Evolutionary conservation across 2,888 invertebrate genomes (phyloP).

Genomic region (Bombylius discolor): DNA sequence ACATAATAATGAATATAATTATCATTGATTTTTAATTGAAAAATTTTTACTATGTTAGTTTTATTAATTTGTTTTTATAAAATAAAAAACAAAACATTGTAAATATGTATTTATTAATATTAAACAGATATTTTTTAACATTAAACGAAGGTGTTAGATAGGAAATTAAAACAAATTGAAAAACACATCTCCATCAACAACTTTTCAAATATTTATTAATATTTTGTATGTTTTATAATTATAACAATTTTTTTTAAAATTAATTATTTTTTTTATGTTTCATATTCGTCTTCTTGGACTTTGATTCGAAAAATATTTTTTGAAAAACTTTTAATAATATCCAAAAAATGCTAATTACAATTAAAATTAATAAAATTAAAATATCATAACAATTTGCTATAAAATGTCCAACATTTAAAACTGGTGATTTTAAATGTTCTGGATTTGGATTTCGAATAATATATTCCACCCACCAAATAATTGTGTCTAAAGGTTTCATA

Average conservation of each 20-base stretch:
- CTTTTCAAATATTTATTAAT: too few species aligned
- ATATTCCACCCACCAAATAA: conserved; percentile 49
- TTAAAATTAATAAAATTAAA: background rate
- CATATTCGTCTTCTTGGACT: background rate
- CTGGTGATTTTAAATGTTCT: conserved; percentile 35
- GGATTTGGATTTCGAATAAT: conserved; percentile 41
- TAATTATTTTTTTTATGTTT: background rate
- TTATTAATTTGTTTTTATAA: too few species aligned
- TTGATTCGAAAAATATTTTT: background rate
- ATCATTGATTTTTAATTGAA: too few species aligned
- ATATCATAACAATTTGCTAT: background rate
- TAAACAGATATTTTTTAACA: too few species aligned
- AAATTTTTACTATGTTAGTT: too few species aligned
- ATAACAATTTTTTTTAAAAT: background rate
- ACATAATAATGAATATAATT: too few species aligned
- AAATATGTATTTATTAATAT: too few species aligned
- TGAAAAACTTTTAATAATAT: background rate
- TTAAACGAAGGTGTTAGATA: too few species aligned
- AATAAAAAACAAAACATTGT: too few species aligned
- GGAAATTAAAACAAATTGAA: too few species aligned
- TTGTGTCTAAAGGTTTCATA: conserved; percentile 40
- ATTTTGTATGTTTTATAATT: too few species aligned
- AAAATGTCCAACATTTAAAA: conserved; percentile 29
- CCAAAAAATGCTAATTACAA: background rate
- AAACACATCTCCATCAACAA: too few species aligned